Evolutionary conservation across 2,888 invertebrate genomes (phyloP).

Genomic region (Autographa gamma): DNA sequence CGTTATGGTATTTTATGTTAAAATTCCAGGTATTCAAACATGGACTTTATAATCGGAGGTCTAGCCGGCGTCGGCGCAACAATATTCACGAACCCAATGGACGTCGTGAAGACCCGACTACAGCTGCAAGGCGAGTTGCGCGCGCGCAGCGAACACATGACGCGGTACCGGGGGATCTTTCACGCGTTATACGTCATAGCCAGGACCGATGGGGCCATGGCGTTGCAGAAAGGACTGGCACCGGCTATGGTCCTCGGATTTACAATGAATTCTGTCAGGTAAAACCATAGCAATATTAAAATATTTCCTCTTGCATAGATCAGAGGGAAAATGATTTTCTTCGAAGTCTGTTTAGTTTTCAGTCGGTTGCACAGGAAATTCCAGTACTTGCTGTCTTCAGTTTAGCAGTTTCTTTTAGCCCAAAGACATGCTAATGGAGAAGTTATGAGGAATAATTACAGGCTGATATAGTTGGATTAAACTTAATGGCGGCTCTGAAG

Average conservation of each 20-base stretch:
- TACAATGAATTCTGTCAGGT: slow-evolving; percentile 89
- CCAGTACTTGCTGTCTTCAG: no score
- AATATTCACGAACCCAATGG: slow-evolving; percentile 95
- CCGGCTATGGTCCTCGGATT: slow-evolving; percentile 95
- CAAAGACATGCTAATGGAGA: no score
- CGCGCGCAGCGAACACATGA: slow-evolving; percentile 86
- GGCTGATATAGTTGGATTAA: no score
- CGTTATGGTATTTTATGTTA: no score
- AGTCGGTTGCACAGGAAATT: no score
- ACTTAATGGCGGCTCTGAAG: no score
- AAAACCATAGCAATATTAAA: slow-evolving; percentile 46
- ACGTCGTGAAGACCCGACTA: slow-evolving; percentile 96
- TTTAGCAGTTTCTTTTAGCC: no score
- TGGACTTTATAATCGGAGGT: slow-evolving; percentile 93
- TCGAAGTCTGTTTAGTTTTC: no score
- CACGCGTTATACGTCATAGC: slow-evolving; percentile 93
- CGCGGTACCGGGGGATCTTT: slow-evolving; percentile 91
- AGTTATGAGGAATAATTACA: no score
- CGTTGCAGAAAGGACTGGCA: slow-evolving; percentile 93
- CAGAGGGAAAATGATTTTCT: no score
- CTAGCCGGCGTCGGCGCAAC: slow-evolving; percentile 93
- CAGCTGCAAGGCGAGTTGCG: slow-evolving; percentile 95
- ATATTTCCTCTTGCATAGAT: no score
- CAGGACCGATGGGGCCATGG: slow-evolving; percentile 92
- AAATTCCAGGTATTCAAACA: slow-evolving; percentile 64